Percentiles rank a stretch among this genome's conserved stretches.
Evolutionary conservation across 1,140 invertebrate species (phyloP).

Genomic region (Telenomus remus): DNA sequence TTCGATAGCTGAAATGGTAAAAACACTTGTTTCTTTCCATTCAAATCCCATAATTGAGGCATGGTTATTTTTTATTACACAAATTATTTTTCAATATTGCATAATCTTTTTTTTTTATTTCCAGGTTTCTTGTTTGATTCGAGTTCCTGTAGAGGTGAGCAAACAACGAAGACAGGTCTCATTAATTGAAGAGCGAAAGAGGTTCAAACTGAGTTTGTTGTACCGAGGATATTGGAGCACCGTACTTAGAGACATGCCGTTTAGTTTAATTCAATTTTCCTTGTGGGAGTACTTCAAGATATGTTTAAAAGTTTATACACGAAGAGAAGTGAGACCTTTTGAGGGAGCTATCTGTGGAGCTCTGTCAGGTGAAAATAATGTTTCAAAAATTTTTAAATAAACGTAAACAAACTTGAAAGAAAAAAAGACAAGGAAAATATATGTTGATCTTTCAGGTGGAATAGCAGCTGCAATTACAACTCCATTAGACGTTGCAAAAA

Average conservation of each 20-base stretch:
- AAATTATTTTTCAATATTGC: too few relatives aligned
- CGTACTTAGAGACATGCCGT: slow-evolving; percentile 93
- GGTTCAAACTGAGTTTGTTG: slow-evolving; percentile 78
- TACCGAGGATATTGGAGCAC: slow-evolving; percentile 96
- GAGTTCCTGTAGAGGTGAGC: slow-evolving; percentile 95
- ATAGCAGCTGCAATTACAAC: slow-evolving; percentile 91
- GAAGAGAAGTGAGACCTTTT: slow-evolving; percentile 77
- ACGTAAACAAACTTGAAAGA: too few relatives aligned
- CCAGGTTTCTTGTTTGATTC: slow-evolving; percentile 88
- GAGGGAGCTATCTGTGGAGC: slow-evolving; percentile 91
- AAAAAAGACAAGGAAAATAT: too few relatives aligned
- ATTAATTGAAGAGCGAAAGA: slow-evolving; percentile 68
- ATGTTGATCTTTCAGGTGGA: slow-evolving; percentile 83
- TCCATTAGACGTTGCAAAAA: slow-evolving; percentile 96
- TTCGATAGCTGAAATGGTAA: slow-evolving; percentile 88
- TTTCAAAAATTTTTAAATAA: neutral
- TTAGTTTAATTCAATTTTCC: slow-evolving; percentile 96
- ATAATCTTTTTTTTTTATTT: slow-evolving; percentile 21
- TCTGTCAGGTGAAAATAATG: slow-evolving; percentile 77
- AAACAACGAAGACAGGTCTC: slow-evolving; percentile 94
- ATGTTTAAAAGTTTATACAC: slow-evolving; percentile 73
- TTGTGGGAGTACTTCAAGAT: slow-evolving; percentile 94
- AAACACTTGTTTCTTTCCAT: slow-evolving; percentile 5
- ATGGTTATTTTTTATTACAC: slow-evolving; percentile 18
- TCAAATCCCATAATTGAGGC: neutral